Evolutionary conservation across 1,140 invertebrate species (phyloP).

Genomic region (Mamestra configurata): DNA sequence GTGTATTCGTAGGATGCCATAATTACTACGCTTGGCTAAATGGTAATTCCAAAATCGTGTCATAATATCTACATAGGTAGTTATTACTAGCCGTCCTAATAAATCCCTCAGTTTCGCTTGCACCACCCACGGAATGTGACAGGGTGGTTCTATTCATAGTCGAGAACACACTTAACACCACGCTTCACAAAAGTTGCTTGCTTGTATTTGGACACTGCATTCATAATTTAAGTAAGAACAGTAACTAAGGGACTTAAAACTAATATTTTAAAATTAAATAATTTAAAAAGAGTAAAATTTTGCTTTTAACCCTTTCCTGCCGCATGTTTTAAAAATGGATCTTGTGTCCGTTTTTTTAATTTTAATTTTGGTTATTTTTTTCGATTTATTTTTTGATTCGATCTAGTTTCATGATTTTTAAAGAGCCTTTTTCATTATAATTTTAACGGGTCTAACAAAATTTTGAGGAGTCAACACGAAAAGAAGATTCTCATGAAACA

Average conservation of each 20-base stretch:
- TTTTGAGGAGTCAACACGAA: too few species aligned
- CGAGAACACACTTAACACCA: slow-evolving; percentile 1
- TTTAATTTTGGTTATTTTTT: too few species aligned
- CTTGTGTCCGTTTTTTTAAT: too few species aligned
- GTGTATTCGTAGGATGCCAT: neutral
- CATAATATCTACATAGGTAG: slow-evolving; percentile 22
- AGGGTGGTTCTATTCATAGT: slow-evolving; percentile 28
- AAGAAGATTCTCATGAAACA: too few species aligned
- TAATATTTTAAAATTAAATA: neutral
- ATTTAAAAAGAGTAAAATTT: too few species aligned
- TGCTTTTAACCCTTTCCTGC: neutral
- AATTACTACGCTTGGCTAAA: neutral
- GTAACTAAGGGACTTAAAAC: too few species aligned
- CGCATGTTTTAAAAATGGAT: too few species aligned
- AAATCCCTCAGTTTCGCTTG: slow-evolving; percentile 29
- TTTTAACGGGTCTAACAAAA: too few species aligned
- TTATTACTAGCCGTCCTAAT: slow-evolving; percentile 32
- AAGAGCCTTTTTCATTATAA: too few species aligned
- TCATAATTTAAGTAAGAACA: neutral
- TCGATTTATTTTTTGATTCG: too few species aligned
- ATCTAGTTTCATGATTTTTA: neutral
- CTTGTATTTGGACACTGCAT: neutral
- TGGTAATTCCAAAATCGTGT: slow-evolving; percentile 16
- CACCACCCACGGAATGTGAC: slow-evolving; percentile 31
- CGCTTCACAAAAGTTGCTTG: neutral